Percentiles rank a stretch among this genome's conserved stretches.
phyloP scores from a whole-genome alignment of 2,113 vertebrate species.

The Alosa alosa region DNA sequence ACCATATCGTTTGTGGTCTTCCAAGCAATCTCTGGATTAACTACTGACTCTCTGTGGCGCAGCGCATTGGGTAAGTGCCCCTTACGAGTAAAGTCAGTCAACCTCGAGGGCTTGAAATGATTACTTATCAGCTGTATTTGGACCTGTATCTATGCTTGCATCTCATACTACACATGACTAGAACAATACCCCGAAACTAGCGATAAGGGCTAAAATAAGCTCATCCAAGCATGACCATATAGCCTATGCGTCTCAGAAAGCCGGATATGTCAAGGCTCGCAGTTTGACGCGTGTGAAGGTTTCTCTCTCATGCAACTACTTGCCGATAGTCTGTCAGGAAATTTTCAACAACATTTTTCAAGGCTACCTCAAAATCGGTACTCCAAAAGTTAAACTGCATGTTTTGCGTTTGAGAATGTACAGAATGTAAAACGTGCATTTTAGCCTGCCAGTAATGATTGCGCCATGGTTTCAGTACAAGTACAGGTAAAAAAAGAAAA shows the following conservation, averaged over 20 bases:
- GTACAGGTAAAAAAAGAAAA: neutral
- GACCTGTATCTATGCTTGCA: neutral
- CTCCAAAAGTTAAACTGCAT: neutral
- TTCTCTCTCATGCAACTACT: neutral
- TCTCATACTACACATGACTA: neutral
- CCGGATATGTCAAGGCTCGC: slow-evolving; percentile 4
- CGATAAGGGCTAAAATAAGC: neutral
- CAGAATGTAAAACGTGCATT: neutral
- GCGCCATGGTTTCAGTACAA: neutral
- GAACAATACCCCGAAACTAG: neutral
- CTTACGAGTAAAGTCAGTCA: neutral
- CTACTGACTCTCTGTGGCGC: slow-evolving; percentile 15
- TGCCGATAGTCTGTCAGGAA: neutral
- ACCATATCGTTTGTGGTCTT: neutral
- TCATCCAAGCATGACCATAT: neutral
- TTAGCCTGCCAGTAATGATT: neutral
- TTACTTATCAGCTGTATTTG: neutral
- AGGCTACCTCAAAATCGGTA: neutral
- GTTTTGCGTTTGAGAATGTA: neutral
- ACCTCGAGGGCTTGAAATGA: neutral
- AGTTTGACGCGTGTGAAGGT: neutral
- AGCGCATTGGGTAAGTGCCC: slow-evolving; percentile 5
- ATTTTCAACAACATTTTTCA: neutral
- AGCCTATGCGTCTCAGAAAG: neutral
- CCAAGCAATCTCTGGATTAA: neutral